Evolutionary conservation across 2,888 invertebrate genomes (phyloP).

Genomic region (Drosophila mulleri): DNA sequence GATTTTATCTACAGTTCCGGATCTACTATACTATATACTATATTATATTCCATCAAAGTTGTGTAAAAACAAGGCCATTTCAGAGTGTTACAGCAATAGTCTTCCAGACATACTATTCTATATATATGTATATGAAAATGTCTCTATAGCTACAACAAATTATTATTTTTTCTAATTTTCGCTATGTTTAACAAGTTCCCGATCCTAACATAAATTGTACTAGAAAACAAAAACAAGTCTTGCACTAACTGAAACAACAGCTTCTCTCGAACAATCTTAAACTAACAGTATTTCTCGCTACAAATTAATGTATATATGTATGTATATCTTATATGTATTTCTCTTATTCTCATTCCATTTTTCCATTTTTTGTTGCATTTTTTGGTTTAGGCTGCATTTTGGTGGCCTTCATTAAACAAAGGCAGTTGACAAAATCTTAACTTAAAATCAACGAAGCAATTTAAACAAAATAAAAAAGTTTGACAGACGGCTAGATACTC

Average conservation of each 20-base stretch:
- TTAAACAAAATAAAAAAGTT: background rate
- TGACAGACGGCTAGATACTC: background rate
- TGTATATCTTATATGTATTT: background rate
- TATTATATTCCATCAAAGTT: conserved; percentile 10
- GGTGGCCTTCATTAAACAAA: conserved; percentile 44
- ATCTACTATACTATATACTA: background rate
- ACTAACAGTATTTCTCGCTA: conserved; percentile 29
- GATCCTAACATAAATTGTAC: conserved; percentile 48
- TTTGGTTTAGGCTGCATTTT: conserved; percentile 77
- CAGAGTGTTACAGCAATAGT: conserved; percentile 26
- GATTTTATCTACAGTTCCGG: conserved; percentile 5
- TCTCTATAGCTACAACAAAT: conserved; percentile 6
- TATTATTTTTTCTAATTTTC: conserved; percentile 7
- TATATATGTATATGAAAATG: conserved; percentile 16
- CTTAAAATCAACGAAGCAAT: conserved; percentile 26
- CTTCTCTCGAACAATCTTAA: conserved; percentile 36
- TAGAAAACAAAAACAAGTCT: conserved; percentile 54
- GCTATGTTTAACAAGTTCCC: conserved; percentile 37
- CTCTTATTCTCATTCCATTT: background rate
- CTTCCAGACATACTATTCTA: conserved; percentile 23
- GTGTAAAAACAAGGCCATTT: conserved; percentile 35
- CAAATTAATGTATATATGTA: background rate
- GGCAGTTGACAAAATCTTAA: conserved; percentile 46
- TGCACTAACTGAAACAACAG: conserved; percentile 42
- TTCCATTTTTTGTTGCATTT: conserved; percentile 23